Conservation (phyloP, 2,797 vertebrate species). For the Anolis apletophallus region DNA sequence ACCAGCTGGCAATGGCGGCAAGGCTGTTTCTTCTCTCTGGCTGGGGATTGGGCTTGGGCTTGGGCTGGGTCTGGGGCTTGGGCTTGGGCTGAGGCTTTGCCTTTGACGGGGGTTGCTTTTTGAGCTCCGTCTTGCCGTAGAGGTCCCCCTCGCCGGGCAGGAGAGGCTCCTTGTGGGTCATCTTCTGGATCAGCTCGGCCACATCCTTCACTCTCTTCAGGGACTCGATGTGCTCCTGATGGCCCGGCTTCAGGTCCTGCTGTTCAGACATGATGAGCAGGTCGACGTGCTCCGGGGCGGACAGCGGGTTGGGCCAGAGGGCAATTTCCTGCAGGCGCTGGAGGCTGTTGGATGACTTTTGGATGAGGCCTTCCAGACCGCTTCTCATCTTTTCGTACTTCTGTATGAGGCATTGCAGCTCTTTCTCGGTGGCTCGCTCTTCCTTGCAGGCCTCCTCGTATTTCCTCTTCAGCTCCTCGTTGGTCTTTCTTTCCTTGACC, state of each 20-base stretch:
- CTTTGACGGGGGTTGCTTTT: neutral
- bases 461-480: conserved; percentile 44
- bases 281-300: conserved; percentile 61
- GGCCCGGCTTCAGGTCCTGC: conserved; percentile 41
- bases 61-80: too few species aligned
- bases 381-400: neutral
- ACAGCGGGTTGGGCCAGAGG: conserved; percentile 57
- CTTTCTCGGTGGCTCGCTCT: neutral
- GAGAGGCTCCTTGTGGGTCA: conserved; percentile 37
- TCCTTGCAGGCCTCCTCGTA: conserved; percentile 25
- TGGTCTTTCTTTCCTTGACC: conserved; percentile 34
- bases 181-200: conserved; percentile 64
- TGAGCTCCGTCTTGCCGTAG: neutral
- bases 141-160: neutral
- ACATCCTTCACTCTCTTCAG: conserved; percentile 47
- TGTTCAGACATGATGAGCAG: conserved; percentile 58
- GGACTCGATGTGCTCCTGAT: neutral
- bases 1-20: accelerated
- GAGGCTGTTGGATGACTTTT: neutral
- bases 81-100: too few species aligned
- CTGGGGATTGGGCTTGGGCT: too few species aligned
- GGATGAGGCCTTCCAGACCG: neutral
- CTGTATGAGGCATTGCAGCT: neutral
- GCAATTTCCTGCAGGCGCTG: conserved; percentile 58
- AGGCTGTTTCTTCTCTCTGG: too few species aligned